A percentile compares a stretch with the other conserved stretches of the same genome.
Evolutionary conservation across 1,140 invertebrate genomes (phyloP).

Genomic region (Macrocentrus cingulum): DNA sequence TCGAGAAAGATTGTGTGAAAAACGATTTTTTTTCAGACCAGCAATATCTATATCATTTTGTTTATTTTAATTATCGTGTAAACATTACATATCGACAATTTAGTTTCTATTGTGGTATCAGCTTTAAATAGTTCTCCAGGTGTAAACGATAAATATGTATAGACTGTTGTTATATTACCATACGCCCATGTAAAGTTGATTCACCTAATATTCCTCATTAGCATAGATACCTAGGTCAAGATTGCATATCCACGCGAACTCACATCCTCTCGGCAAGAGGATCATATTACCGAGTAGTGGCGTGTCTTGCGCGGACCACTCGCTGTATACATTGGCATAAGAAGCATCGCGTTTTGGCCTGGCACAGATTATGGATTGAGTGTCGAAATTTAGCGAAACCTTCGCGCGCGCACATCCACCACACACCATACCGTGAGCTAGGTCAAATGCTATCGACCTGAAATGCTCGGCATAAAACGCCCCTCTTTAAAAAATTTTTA

Average conservation of each 20-base stretch:
- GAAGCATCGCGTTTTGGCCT: constrained; percentile 8
- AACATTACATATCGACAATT: too few species aligned
- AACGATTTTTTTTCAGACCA: too few species aligned
- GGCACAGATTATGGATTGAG: constrained; percentile 19
- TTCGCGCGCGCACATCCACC: not conserved
- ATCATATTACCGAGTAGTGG: constrained; percentile 20
- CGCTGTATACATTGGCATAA: not conserved
- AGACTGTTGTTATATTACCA: constrained; percentile 27
- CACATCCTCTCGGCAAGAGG: constrained; percentile 8
- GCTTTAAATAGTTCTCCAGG: constrained; percentile 11
- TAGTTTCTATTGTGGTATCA: too few species aligned
- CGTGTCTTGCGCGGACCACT: not conserved
- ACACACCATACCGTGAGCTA: too few species aligned
- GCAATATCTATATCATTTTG: too few species aligned
- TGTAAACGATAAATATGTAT: constrained; percentile 25
- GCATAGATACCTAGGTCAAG: constrained; percentile 34
- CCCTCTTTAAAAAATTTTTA: not conserved
- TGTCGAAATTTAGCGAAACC: constrained; percentile 4
- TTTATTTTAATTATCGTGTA: too few species aligned
- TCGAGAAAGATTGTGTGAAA: too few species aligned
- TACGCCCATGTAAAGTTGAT: constrained; percentile 30
- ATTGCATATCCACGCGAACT: constrained; percentile 32
- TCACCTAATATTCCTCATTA: constrained; percentile 33
- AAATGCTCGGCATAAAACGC: too few species aligned
- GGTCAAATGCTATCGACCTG: constrained; percentile 17